Percentiles rank a stretch among this genome's conserved stretches.
phyloP scores from a whole-genome alignment of 2,888 invertebrate species.

The Pachymerium ferrugineum region DNA sequence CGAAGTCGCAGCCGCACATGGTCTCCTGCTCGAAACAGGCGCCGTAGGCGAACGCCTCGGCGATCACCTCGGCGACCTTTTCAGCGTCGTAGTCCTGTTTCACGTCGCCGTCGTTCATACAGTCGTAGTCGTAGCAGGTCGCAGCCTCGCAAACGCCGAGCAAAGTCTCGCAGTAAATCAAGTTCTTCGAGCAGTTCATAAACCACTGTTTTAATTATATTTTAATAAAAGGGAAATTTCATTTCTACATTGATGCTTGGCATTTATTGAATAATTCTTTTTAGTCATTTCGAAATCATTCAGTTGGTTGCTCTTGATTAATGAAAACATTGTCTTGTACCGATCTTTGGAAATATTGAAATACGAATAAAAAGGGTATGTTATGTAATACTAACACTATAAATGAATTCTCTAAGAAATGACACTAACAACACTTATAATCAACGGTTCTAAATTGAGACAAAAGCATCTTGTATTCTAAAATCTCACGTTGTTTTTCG shows the following conservation, averaged over 20 bases:
- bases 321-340: background rate
- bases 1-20: conserved; percentile 30
- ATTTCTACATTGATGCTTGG: background rate
- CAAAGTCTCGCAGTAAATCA: conserved; percentile 33
- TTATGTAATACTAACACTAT: background rate
- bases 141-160: conserved; percentile 28
- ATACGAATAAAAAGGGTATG: background rate
- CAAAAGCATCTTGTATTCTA: no score
- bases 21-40: background rate
- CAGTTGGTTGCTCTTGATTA: no score
- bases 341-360: conserved; percentile 10
- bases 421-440: no score
- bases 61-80: conserved; percentile 7
- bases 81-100: background rate
- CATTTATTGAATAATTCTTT: background rate
- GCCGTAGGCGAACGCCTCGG: background rate
- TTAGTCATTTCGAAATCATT: no score
- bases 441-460: no score
- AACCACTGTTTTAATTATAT: background rate
- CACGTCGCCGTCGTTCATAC: conserved; percentile 29
- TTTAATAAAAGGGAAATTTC: background rate
- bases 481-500: no score
- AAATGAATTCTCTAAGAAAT: no score
- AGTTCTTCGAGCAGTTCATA: conserved; percentile 30
- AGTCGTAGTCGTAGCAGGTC: conserved; percentile 29